A percentile compares a stretch with the other conserved stretches of the same genome.
phyloP scores from a whole-genome alignment of 2,113 vertebrate species.

The Leuciscus idus region DNA sequence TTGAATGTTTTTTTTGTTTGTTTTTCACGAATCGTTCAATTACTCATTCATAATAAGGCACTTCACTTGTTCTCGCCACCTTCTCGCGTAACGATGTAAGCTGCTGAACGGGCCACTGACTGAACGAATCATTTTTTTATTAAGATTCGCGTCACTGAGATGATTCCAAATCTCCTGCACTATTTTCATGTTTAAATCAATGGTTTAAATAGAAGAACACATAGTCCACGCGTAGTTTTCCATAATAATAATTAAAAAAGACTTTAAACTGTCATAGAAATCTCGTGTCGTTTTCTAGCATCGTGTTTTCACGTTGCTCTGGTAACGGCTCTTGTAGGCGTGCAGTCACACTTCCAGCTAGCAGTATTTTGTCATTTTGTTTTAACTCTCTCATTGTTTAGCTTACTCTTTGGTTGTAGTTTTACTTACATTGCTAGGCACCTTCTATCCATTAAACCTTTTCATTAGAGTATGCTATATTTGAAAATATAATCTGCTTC shows the following conservation, averaged over 20 bases:
- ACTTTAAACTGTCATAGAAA: background rate
- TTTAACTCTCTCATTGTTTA: background rate
- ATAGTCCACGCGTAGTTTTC: background rate
- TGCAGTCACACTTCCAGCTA: background rate
- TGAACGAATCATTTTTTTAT: background rate
- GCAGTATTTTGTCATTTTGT: background rate
- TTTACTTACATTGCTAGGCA: background rate
- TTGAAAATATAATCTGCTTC: background rate
- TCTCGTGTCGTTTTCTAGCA: background rate
- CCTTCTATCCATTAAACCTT: background rate
- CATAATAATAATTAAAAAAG: background rate
- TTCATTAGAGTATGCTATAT: background rate
- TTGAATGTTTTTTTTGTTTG: background rate
- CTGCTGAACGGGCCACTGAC: background rate
- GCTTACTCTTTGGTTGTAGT: background rate
- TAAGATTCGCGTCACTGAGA: background rate
- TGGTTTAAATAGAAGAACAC: background rate
- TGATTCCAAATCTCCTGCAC: background rate
- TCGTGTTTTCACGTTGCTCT: slow-evolving; percentile 24
- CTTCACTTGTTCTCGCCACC: background rate
- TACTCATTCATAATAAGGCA: background rate
- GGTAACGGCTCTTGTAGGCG: background rate
- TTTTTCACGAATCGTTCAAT: background rate
- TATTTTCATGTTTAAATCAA: background rate
- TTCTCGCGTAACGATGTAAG: background rate